Percentiles rank a stretch among this genome's conserved stretches.
Evolutionary conservation across 2,797 vertebrate species (phyloP).

Genomic region (Myotis daubentonii): DNA sequence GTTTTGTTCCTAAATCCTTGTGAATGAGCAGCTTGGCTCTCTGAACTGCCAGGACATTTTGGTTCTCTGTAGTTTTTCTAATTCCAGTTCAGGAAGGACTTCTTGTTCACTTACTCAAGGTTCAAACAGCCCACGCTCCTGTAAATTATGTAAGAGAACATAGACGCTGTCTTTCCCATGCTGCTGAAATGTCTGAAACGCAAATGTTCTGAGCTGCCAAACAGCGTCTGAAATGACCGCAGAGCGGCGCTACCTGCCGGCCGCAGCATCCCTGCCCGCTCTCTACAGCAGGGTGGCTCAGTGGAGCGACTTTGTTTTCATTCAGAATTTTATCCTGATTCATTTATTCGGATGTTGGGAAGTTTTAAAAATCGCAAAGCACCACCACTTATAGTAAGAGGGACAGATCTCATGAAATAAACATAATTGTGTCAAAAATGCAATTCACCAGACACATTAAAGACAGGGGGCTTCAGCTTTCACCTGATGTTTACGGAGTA

Average conservation of each 20-base stretch:
- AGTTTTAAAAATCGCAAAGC: neutral
- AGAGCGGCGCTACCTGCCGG: neutral
- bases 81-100: neutral
- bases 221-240: neutral
- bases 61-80: neutral
- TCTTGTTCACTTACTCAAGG: neutral
- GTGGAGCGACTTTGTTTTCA: neutral
- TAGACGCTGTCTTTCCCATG: neutral
- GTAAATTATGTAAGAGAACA: neutral
- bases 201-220: neutral
- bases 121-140: neutral
- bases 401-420: neutral
- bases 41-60: neutral
- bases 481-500: neutral
- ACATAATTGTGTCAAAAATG: neutral
- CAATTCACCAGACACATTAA: neutral
- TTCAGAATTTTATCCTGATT: neutral
- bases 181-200: neutral
- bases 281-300: neutral
- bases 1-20: neutral
- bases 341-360: neutral
- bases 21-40: neutral
- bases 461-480: neutral
- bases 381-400: neutral
- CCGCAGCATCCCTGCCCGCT: fast-evolving